Evolutionary conservation across 2,113 vertebrate genomes (phyloP), one percentile per base, ranked within the genome.

Genomic region (Geococcyx californianus): DNA sequence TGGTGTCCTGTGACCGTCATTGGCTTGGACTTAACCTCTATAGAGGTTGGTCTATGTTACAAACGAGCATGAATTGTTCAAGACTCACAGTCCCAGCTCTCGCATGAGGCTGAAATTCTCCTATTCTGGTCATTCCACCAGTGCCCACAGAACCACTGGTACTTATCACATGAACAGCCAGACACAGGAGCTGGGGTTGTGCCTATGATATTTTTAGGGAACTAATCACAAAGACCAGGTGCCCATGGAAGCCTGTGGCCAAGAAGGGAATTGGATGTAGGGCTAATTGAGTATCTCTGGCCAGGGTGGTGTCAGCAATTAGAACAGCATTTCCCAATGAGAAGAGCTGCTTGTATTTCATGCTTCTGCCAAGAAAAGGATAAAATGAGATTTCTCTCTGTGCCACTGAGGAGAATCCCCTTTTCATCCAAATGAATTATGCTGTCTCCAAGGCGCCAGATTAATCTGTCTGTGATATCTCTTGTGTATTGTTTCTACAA

Each of bases 351-450:
- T 58, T 9, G 5, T 74, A 59, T 56, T 73, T 84, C 93, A 72
- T 13, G 5, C 72, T 94, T 84, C 73, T 94, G 89, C 89, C 93
- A 94, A 91, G 73, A 49, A 49, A 78, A 91, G 42, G 38, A 84
- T 36, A 81, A 95, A 94, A 84, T n/a, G 62, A 93, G 47, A 87
- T 92, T 89, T 94, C 93, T 84, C 88, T 77, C 33, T 64, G 19
- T 90, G 80, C 77, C 68, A 10, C 80, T 64, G 78, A 88, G 76
- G 92, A 94, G 76, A 93, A 89, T 90, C 76, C 84, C 28, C 80
- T 78, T 96, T 78, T 92, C 91, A 84, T 93, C 80, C 93, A 87
- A 94, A 94, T 93, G 87, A 94, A 93, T 93, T 93, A 84, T 59
- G 29, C 89, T 93, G 94, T 92, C 94, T 93, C 84, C 28, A 78